phyloP scores from a whole-genome alignment of 2,888 invertebrate species.

The Busseola fusca region DNA sequence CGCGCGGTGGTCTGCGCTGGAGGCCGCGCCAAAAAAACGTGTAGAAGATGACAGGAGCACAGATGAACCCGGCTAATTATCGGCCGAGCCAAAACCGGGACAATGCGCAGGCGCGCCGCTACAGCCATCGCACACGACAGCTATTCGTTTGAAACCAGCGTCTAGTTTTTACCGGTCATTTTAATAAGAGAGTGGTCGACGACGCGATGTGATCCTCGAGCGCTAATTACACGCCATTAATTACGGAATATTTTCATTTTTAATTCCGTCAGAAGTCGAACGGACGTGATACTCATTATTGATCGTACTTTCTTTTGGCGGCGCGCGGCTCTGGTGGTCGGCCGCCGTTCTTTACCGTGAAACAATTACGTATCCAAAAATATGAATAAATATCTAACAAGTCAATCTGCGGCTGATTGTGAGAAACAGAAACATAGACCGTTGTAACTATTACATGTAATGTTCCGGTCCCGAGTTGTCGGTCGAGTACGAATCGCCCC shows the following conservation, averaged over 20 bases:
- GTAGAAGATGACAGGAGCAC: constrained; percentile 86
- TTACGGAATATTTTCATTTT: constrained; percentile 77
- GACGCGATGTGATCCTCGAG: constrained; percentile 71
- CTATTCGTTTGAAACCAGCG: constrained; percentile 76
- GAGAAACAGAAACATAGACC: constrained; percentile 43
- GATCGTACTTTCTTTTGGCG: constrained; percentile 73
- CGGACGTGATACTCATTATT: constrained; percentile 75
- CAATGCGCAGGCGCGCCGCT: constrained; percentile 76
- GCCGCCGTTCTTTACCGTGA: constrained; percentile 51
- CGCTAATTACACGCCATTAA: constrained; percentile 82
- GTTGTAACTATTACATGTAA: constrained; percentile 37
- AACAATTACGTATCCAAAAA: constrained; percentile 59
- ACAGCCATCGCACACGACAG: constrained; percentile 77
- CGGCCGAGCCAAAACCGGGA: constrained; percentile 78
- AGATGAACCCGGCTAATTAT: constrained; percentile 84
- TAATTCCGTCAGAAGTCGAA: constrained; percentile 68
- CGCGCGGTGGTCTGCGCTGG: constrained; percentile 83
- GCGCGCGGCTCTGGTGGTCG: constrained; percentile 58
- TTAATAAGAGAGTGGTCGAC: constrained; percentile 74
- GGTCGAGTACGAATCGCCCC: constrained; percentile 25
- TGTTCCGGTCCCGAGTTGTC: constrained; percentile 29
- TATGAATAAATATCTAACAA: constrained; percentile 57
- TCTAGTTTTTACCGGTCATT: constrained; percentile 74
- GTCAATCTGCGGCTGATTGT: constrained; percentile 53
- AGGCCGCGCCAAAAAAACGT: constrained; percentile 82